These are phyloP conservation scores for Escarpia spicata DNA, from an alignment of 2,888 invertebrate genomes.

Conservation along the genomic window DNA sequence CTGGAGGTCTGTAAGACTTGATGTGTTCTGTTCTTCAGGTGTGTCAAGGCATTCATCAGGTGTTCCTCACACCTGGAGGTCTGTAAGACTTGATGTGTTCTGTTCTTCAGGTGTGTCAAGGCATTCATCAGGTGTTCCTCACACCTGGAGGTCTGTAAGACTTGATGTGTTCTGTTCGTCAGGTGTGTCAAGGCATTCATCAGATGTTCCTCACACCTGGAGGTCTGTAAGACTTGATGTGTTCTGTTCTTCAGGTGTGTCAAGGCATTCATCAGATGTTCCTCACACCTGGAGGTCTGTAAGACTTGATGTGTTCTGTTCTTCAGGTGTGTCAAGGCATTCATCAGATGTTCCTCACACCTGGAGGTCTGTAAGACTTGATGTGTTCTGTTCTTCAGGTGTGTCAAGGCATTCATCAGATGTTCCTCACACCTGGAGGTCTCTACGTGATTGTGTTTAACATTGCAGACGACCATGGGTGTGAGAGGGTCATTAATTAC, in stretches of 20 bases:
- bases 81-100: not conserved
- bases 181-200: conserved; percentile 20
- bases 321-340: conserved; percentile 19
- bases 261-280: conserved; percentile 19
- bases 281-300: not conserved
- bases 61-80: not conserved
- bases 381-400: not conserved
- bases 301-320: no score
- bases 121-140: conserved; percentile 14
- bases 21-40: not conserved
- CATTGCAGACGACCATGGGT: not conserved
- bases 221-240: not conserved
- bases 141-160: not conserved
- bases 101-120: conserved; percentile 13
- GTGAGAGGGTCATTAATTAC: not conserved
- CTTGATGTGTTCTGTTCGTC: no score
- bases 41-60: conserved; percentile 17
- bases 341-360: conserved; percentile 17
- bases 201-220: conserved; percentile 13
- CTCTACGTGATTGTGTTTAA: conserved; percentile 9
- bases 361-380: not conserved
- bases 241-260: not conserved
- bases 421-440: not conserved
- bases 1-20: not conserved
- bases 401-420: conserved; percentile 19